These are phyloP conservation scores for Camponotus fellah DNA, from an alignment of 2,888 invertebrate genomes.

Conservation along the genomic window DNA sequence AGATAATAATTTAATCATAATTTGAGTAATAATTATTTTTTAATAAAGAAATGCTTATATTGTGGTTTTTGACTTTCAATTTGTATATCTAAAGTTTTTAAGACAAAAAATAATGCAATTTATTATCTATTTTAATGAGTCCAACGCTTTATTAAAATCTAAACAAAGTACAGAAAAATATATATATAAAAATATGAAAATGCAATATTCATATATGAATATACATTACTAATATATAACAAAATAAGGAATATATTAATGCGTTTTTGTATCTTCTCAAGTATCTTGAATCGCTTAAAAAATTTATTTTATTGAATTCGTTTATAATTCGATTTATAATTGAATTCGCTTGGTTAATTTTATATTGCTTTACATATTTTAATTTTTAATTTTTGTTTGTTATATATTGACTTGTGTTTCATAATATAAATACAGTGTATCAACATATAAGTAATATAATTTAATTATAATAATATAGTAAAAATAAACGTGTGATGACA, in stretches of 20 bases:
- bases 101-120: neutral
- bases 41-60: neutral
- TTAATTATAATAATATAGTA: slow-evolving; percentile 20
- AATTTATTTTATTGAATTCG: neutral
- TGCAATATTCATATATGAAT: neutral
- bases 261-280: neutral
- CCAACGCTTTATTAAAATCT: neutral
- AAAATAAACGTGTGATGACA: slow-evolving; percentile 37
- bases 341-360: neutral
- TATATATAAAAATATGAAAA: neutral
- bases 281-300: neutral
- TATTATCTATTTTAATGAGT: neutral
- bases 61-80: neutral
- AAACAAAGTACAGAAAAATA: neutral
- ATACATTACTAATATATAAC: neutral
- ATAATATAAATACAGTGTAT: neutral
- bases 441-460: neutral
- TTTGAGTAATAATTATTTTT: neutral
- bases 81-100: neutral
- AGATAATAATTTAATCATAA: neutral
- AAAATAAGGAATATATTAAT: neutral
- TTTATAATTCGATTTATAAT: neutral
- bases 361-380: neutral
- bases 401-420: neutral
- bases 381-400: neutral